Evolutionary conservation across 2,797 vertebrate species (phyloP), one percentile per base, ranked within the genome.

Genomic region (Danio tinwini): DNA sequence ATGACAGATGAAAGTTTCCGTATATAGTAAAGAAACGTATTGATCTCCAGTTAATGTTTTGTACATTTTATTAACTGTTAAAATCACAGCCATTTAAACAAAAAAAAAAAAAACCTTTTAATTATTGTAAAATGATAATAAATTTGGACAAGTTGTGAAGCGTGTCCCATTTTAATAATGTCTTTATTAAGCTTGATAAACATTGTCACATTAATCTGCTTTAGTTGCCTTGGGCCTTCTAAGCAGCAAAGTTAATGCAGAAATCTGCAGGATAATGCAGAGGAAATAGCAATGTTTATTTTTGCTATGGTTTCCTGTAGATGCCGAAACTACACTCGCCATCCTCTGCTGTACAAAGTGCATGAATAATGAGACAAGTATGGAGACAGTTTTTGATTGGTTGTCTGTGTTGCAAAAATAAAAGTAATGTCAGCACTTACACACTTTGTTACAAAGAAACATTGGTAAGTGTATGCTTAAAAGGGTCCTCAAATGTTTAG

Each of bases 351-450:
- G 42, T 45, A 19, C 11, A 64, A 19, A 19, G n/a, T 17, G 5
- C 7, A 55, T 55, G 11, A 71, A 71, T 71, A 71, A 40, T 19
- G 29, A 70, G 49, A 52, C 5, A 13, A 53, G 49, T 17, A 55
- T 13, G 19, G 10, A 42, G 37, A n/a, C 68, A 71, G 68, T 19
- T 55, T 71, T 10, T 42, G 29, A 53, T 13, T 55, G 37, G 50
- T 55, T 55, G 13, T 42, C 14, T 42, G 50, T 42, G 13, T 21
- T 47, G 44, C 62, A 19, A 62, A 6, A 3, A 19, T 21, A 19
- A 64, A 64, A 64, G 5, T 44, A 45, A 17, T 45, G 1, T 7
- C 3, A 47, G 45, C 42, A 65, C 6, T 4, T 17, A 29, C 1
- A 29, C 29, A 3, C 5, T 45, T 64, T 12, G 13, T 47, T 9